Conservation (phyloP, 2,797 vertebrate species). For the Podarcis siculus region DNA sequence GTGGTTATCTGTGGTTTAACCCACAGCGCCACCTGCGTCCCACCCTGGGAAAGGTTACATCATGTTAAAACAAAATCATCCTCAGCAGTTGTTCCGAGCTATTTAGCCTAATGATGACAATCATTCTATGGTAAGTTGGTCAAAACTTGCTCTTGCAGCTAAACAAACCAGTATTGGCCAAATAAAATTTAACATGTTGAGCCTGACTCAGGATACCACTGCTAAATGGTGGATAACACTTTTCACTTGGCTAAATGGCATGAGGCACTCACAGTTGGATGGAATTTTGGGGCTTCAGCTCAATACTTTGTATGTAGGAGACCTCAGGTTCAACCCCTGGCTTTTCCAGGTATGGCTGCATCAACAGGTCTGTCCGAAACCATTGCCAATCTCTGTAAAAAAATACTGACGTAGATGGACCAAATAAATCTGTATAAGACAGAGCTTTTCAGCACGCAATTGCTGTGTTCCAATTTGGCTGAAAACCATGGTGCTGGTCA, state of each 20-base stretch:
- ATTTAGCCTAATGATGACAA: conserved; percentile 59
- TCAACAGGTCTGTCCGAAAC: too few relatives aligned
- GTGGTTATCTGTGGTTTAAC: too few relatives aligned
- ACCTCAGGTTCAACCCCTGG: too few relatives aligned
- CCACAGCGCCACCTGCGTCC: too few relatives aligned
- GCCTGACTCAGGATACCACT: conserved; percentile 36
- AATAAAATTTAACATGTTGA: conserved; percentile 60
- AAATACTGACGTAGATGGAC: too few relatives aligned
- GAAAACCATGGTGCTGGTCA: background rate
- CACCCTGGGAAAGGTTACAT: conserved; percentile 59
- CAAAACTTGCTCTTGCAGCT: conserved; percentile 56
- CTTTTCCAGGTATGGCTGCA: too few relatives aligned
- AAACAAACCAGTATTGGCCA: conserved; percentile 58
- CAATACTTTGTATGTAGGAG: too few relatives aligned
- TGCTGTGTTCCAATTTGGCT: background rate
- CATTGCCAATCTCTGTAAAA: too few relatives aligned
- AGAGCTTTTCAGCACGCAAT: background rate
- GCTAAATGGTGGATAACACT: background rate
- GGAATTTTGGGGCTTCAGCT: background rate
- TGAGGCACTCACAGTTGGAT: too few relatives aligned
- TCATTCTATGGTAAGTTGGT: conserved; percentile 39
- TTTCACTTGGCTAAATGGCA: background rate
- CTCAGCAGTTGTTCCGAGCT: conserved; percentile 46
- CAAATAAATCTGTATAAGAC: background rate
- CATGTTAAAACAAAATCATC: conserved; percentile 65